phyloP scores from a whole-genome alignment of 2,113 vertebrate species.

The Bubo blakistoni region DNA sequence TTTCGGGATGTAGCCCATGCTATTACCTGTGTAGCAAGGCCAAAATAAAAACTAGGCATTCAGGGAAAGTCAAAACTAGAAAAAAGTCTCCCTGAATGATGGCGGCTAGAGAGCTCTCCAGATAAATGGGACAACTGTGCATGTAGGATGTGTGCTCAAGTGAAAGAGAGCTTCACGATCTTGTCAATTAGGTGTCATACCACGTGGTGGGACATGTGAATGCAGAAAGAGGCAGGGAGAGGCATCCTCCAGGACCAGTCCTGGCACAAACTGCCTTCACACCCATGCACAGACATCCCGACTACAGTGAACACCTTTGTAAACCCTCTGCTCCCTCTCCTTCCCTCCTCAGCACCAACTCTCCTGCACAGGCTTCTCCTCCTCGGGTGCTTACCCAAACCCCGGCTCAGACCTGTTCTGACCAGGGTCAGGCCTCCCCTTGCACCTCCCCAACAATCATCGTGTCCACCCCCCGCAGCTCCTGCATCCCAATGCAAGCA shows the following conservation, averaged over 20 bases:
- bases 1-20: neutral
- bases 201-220: fast-evolving
- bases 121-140: neutral
- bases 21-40: neutral
- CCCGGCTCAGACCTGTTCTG: fast-evolving
- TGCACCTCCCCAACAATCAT: neutral
- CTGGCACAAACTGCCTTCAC: neutral
- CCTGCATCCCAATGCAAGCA: neutral
- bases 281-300: neutral
- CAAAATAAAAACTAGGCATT: neutral
- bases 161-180: neutral
- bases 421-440: neutral
- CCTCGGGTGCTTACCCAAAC: neutral
- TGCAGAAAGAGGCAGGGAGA: neutral
- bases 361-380: neutral
- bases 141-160: neutral
- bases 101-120: neutral
- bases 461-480: neutral
- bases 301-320: neutral
- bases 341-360: neutral
- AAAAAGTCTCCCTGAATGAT: neutral
- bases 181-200: neutral
- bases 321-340: neutral
- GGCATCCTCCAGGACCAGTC: neutral
- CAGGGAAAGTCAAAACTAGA: neutral